Conservation (phyloP, 2,888 invertebrate species). For the Tipula unca region DNA sequence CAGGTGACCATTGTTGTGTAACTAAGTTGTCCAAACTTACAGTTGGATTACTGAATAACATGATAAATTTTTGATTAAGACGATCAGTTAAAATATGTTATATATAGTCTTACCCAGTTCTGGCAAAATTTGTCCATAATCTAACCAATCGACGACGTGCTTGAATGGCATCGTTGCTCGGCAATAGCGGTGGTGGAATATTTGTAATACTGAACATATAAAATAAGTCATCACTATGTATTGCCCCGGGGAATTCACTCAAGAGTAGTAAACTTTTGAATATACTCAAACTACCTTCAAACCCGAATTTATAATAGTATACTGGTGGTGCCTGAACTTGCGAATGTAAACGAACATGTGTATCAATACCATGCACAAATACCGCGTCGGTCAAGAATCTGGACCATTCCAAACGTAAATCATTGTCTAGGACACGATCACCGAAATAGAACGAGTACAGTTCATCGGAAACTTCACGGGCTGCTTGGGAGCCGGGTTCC, state of each 20-base stretch:
- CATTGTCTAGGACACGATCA: conserved; percentile 16
- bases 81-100: no score
- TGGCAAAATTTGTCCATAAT: conserved; percentile 48
- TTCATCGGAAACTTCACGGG: conserved; percentile 15
- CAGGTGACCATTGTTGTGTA: conserved; percentile 41
- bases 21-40: not conserved
- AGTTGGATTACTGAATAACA: not conserved
- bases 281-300: conserved; percentile 25
- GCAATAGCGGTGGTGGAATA: conserved; percentile 30
- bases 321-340: conserved; percentile 21
- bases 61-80: no score
- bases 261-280: conserved; percentile 21
- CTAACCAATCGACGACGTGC: conserved; percentile 41
- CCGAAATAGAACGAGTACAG: conserved; percentile 23
- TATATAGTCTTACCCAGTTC: conserved; percentile 33
- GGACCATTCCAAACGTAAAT: conserved; percentile 21
- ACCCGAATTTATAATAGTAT: conserved; percentile 24
- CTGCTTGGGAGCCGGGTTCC: not conserved
- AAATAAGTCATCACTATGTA: conserved; percentile 41
- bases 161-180: conserved; percentile 39
- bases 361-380: conserved; percentile 23
- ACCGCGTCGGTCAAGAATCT: conserved; percentile 22
- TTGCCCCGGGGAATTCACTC: conserved; percentile 30
- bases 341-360: conserved; percentile 22
- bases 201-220: conserved; percentile 39